Evolutionary conservation across 2,113 vertebrate species (phyloP), one percentile per base, ranked within the genome.

Genomic region (Forbesichthys papilliferus): DNA sequence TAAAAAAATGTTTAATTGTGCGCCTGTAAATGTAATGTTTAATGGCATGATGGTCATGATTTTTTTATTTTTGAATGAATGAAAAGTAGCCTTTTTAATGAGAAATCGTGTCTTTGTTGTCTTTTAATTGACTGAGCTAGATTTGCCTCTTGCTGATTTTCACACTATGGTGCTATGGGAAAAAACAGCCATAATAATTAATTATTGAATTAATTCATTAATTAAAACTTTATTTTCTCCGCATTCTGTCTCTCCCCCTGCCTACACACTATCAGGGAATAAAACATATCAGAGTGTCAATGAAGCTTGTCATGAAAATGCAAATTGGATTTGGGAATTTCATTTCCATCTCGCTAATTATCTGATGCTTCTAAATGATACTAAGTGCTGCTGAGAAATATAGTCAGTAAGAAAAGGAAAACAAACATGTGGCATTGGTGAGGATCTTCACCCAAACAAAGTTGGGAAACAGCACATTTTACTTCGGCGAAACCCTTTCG

Each of bases 251-350:
- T 33, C 46, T 72, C 54, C 10, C 56, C 67, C 48, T 11, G 77
- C 42, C 18, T 55, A 42, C 48, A 18, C 5, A 64, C 58, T 84
- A 48, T 67, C 69, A 74, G 79, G 71, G 71, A 87, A 89, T 87
- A 81, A 85, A 87, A 79, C 81, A 82, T 78, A 86, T 86, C 82
- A 87, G 66, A 68, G 71, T 80, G 76, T 90, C 90, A 89, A 72
- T 82, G 79, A 87, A 89, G 87, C 89, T 84, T 88, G 86, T 86
- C 85, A 76, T 85, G 61, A 71, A 87, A 83, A 87, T 89, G 80
- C 33, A 86, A 88, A 90, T 90, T 89, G 74, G 78, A 86, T 90
- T 75, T 86, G 79, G 80, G 87, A 87, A 85, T 90, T 87, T 75
- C 3, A 79, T 88, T 85, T 88, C 69, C 71, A 75, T 84, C 80